A percentile compares a stretch with the other conserved stretches of the same genome.
Conservation (phyloP, 2,797 vertebrate genomes). For the Tapirus indicus region DNA sequence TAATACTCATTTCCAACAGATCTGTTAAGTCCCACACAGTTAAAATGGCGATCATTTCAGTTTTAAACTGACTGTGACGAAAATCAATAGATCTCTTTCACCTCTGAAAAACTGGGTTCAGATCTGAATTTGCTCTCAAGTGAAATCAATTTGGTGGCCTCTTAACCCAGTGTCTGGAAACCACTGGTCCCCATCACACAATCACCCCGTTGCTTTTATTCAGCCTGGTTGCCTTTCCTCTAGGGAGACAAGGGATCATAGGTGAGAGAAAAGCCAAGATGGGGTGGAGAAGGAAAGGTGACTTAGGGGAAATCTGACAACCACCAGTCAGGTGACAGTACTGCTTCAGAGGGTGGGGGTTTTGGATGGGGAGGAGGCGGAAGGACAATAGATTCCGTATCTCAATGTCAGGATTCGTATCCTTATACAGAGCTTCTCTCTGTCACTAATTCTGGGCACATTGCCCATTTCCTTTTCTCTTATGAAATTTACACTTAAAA, state of each 20-base stretch:
- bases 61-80: conserved; percentile 85
- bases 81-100: conserved; percentile 86
- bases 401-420: background rate
- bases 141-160: conserved; percentile 84
- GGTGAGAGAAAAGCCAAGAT: conserved; percentile 63
- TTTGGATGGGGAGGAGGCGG: background rate
- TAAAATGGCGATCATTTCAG: conserved; percentile 83
- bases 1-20: conserved; percentile 75
- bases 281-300: conserved; percentile 58
- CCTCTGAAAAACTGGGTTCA: conserved; percentile 85
- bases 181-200: conserved; percentile 81
- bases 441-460: background rate
- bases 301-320: conserved; percentile 33
- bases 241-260: conserved; percentile 58
- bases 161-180: conserved; percentile 83
- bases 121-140: conserved; percentile 85
- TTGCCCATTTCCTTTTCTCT: background rate
- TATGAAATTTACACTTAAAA: conserved; percentile 47
- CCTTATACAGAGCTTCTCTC: background rate
- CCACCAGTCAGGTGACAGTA: background rate
- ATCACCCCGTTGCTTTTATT: conserved; percentile 79
- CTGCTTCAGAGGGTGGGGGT: background rate
- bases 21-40: conserved; percentile 70
- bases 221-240: conserved; percentile 70
- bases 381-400: background rate